Base-by-base conservation (phyloP, 2,113 vertebrate species). In the Daubentonia madagascariensis region DNA sequence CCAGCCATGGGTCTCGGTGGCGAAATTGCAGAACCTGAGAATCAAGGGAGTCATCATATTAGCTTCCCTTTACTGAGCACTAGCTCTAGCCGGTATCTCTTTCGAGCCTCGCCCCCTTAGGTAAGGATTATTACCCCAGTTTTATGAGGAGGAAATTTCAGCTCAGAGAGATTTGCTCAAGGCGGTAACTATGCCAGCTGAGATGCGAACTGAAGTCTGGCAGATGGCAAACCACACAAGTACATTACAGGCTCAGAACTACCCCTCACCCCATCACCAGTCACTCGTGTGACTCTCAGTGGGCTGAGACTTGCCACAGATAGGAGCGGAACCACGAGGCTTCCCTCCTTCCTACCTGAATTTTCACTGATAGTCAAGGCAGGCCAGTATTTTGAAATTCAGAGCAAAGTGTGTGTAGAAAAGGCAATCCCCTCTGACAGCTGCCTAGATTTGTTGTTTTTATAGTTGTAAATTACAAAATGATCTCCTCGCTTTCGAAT, bases 181-280 rank as follows among this genome's bases (percentile, higher is more conserved):
- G 8, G 32, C 0, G 50, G 0, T 52, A 37, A 45, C 45, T 40
- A 14, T 7, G 32, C 40, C 50, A 13, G 40, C 45, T 45, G 79
- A 76, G 50, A 63, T 85, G 30, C 59, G 89, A 81, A 6, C 35
- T 40, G 16, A 30, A 18, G 35, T 35, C 40, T 37, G 6, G 43
- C 8, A 54, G 32, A 7, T 8, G 37, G 57, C 85, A 75, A 85
- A 76, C 50, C 70, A 1, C 11, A 3, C 13, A 13, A 14, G 14
- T 5, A 13, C 6, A 8, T 45, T 13, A 8, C 13, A 48, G 81
- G 45, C 12, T 20, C 35, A 45, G 85, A 80, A 72, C 54, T 61
- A 11, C n/a, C 40, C 8, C 14, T 30, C 6, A 6, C n/a, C 40
- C 40, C 2, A 7, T 18, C 5, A 5, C 16, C 5, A n/a, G 45